phyloP scores from a whole-genome alignment of 2,113 vertebrate genomes.

The Vicugna pacos region DNA sequence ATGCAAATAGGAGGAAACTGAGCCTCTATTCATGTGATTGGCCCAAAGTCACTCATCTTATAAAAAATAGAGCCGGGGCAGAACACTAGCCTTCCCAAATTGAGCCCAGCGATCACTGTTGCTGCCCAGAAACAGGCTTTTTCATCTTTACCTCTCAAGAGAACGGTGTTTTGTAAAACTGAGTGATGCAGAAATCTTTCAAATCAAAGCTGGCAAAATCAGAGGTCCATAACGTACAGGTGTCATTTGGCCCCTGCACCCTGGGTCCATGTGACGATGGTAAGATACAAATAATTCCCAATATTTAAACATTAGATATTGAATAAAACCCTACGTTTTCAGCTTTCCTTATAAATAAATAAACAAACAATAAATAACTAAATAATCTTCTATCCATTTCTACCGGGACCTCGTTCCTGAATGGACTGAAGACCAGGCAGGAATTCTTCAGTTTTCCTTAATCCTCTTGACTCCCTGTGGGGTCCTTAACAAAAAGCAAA shows the following conservation, averaged over 20 bases:
- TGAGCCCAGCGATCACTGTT: not conserved
- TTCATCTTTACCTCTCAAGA: not conserved
- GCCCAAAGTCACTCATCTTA: constrained; percentile 16
- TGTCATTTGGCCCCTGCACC: not conserved
- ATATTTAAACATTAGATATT: not conserved
- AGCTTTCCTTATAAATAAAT: not conserved
- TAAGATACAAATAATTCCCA: not conserved
- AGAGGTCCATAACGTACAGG: not conserved
- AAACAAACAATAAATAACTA: not conserved
- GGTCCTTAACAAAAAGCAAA: not conserved
- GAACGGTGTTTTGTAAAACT: not conserved
- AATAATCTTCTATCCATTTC: not conserved
- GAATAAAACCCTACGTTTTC: not conserved
- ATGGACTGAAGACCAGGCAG: not conserved
- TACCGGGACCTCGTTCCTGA: not conserved
- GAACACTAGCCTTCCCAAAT: rapidly evolving
- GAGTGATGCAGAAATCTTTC: not conserved
- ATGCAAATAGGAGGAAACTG: not conserved
- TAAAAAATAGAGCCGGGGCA: not conserved
- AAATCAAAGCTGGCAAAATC: not conserved
- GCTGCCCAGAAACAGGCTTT: not conserved
- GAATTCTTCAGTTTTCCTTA: not conserved
- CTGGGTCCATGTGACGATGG: not conserved
- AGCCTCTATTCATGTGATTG: not conserved
- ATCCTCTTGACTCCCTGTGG: no score